Evolutionary conservation across 2,888 invertebrate species (phyloP), one percentile per base, ranked within the genome.

Genomic region (Coelogynopora nodosa): DNA sequence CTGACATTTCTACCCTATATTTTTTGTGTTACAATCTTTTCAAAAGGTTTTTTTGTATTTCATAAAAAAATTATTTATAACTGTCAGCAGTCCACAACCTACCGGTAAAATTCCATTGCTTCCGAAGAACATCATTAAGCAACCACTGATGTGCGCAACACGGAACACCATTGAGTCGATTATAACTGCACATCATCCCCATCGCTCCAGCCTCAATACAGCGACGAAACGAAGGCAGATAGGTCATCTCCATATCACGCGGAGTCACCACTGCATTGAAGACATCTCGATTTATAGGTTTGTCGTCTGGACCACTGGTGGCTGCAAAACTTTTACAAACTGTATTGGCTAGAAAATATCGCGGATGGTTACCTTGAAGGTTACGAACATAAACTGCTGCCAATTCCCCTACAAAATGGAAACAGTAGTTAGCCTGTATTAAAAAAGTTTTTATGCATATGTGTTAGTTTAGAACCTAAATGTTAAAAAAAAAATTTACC

Each of bases 101-200:
- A 49, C 49, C 49, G 28, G 86, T 87, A 85, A 89, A 89, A 31
- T 89, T 88, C 87, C 85, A 88, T 67, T 88, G 88, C 0, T 84
- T 83, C 2, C 89, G 85, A 0, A 88, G 84, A 13, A 89, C 88
- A 49, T 88, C 88, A 0, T 86, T 88, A 49, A 89, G 84, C 31
- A 89, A 86, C 26, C 86, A 31, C 29, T 84, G 83, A 67, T 89
- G 89, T 67, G 89, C 89, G 85, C 89, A 89, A 1, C 88, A 88
- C 30, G 89, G 89, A 13, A 89, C 86, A n/a, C 89, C 89, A 84
- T 89, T 89, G 10, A 89, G 87, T 90, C 90, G 90, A 89, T 91
- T 91, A 87, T 90, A 91, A 86, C 91, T 91, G 88, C 91, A 91
- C 91, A 91, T 91, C n/a, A 91, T 85, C 67, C 90, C 90, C 88